Base-by-base conservation (phyloP, 1,140 invertebrate species). In the Pantala flavescens region DNA sequence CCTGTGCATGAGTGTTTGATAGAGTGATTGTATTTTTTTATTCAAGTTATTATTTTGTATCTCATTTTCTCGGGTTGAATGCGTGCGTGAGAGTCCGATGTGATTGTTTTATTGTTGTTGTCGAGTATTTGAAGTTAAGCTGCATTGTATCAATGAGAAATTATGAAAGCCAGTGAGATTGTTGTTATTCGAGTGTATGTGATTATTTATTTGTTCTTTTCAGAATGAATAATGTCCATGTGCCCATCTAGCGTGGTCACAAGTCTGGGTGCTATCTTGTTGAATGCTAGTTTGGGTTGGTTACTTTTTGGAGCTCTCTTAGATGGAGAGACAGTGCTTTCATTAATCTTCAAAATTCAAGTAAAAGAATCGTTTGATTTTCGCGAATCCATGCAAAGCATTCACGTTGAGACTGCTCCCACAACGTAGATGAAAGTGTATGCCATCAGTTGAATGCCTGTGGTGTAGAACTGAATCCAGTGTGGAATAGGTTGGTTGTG, bases 21-120 rank as follows among this genome's bases (percentile, higher is more conserved):
- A 63, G 49, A 19, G 12, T 63, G 28, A 36, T 9, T 36, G 28
- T 36, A 36, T 63, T 63, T 63, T 63, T 63, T 63, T 63, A 63
- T 63, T 63, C 49, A 63, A 63, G 49, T 63, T 63, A 63, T 63
- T 63, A 63, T 63, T 63, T 63, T 63, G 49, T 63, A 63, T 63
- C 49, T 63, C 49, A 63, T 63, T 63, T 63, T 63, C 49, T 63
- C 49, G 12, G 49, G 49, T 63, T 63, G 49, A 63, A 63, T 63
- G 49, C 12, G 49, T 7, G 3, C 2, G 49, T 63, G n/a, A 7
- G 49, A 63, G 5, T 63, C 3, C 12, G 49, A 63, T 63, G 49
- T 19, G 16, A 19, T 16, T 63, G 14, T 63, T 63, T 63, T 63
- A 63, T 63, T 63, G 49, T 63, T 63, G 49, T 63, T 63, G 49